Conservation (phyloP, 2,888 invertebrate species). For the Caenorhabditis sp. region DNA sequence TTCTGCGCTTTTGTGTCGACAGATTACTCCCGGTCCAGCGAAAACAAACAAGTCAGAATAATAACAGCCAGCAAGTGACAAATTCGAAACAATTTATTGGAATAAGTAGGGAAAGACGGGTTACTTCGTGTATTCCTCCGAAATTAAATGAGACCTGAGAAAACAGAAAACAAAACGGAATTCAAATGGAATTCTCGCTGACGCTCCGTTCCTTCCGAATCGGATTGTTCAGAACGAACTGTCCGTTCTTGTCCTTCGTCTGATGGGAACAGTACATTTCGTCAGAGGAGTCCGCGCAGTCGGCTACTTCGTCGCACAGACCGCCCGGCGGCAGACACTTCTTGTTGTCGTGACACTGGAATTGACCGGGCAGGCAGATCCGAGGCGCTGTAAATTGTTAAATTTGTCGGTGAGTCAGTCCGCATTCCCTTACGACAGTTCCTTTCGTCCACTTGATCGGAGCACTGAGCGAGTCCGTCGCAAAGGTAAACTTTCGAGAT, state of each 20-base stretch:
- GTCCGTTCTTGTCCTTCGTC: not conserved
- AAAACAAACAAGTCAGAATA: no score
- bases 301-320: conserved; percentile 69
- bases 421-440: conserved; percentile 74
- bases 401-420: not conserved
- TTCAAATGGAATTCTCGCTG: conserved; percentile 1
- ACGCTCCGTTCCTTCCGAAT: conserved; percentile 11
- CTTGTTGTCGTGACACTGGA: conserved; percentile 92
- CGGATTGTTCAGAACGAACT: conserved; percentile 18
- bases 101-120: conserved; percentile 1
- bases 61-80: no score
- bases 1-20: no score
- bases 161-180: not conserved
- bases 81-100: no score
- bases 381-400: conserved; percentile 80
- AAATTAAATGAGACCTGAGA: conserved; percentile 34
- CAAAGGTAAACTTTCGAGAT: conserved; percentile 73
- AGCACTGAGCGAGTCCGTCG: conserved; percentile 74
- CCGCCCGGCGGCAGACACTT: conserved; percentile 66
- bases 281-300: conserved; percentile 72
- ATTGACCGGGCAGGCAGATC: conserved; percentile 90
- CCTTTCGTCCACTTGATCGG: conserved; percentile 70
- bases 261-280: conserved; percentile 68
- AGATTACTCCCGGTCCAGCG: no score
- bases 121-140: conserved; percentile 16